Base-by-base conservation (phyloP, 2,888 invertebrate species). In the Apamea sordens region DNA sequence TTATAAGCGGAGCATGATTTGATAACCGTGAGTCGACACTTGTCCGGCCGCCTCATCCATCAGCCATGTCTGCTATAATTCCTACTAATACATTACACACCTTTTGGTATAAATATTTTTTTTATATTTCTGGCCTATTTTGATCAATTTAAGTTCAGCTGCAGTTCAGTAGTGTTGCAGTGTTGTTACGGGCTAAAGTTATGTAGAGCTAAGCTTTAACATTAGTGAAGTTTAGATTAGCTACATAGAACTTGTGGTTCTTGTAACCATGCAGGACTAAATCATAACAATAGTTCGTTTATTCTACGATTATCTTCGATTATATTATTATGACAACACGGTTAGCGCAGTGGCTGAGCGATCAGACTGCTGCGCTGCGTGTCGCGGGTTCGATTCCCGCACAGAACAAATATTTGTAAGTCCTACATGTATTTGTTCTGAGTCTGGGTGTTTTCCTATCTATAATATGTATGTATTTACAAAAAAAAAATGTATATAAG, bases 1-100 rank as follows among this genome's bases (percentile, higher is more conserved):
- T 85, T 84, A 79, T 84, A 73, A 84, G 71, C 76, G 77, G 84
- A 84, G 81, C 90, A 88, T 93, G 92, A 94, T 93, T 93, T 93
- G 93, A 92, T 92, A 90, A 90, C 88, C 90, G 86, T 94, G 94
- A 94, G 91, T 91, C 89, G 90, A 90, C 93, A 89, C 87, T 92
- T 89, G 89, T 88, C 89, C 90, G 87, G 87, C 87, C 82, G 85
- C 82, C 90, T 89, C 93, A 94, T 94, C 93, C 88, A 93, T 94
- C 93, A 93, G 69, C 80, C 89, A 84, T 85, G 88, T 87, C 89
- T 85, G 80, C 72, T 85, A 86, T 90, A 88, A 90, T 89, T 89
- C 86, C 77, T 84, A 86, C 84, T 88, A 85, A 89, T 89, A 89
- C 82, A 88, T 90, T 73, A 87, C 71, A 79, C 72, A 82, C 77